Evolutionary conservation across 2,113 vertebrate species (phyloP).

Genomic region (Mesitornis unicolor): DNA sequence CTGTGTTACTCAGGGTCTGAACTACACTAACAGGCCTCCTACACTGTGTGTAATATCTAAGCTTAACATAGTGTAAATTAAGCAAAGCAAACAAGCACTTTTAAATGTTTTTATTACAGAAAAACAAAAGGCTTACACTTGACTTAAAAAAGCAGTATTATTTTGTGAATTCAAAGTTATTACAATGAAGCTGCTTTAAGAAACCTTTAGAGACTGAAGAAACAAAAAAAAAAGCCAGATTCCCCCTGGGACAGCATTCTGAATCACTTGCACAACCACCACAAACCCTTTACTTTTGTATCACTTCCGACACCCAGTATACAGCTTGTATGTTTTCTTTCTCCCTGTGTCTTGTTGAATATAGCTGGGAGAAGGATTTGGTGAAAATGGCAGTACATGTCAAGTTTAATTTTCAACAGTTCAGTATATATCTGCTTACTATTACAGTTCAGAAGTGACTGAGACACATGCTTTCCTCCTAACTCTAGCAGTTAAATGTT

Average conservation of each 20-base stretch:
- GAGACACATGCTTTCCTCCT: neutral
- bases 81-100: constrained; percentile 3
- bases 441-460: neutral
- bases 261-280: constrained; percentile 12
- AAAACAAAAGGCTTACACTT: constrained; percentile 69
- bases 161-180: constrained; percentile 45
- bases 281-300: neutral
- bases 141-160: constrained; percentile 49
- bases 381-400: constrained; percentile 4
- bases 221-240: constrained; percentile 34
- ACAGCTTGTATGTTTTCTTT: neutral
- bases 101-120: constrained; percentile 74
- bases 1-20: fast-evolving
- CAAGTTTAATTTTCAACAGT: neutral
- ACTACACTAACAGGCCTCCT: fast-evolving
- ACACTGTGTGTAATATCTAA: neutral
- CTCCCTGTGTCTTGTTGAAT: neutral
- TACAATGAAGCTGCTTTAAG: constrained; percentile 54
- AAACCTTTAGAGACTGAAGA: constrained; percentile 44
- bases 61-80: neutral
- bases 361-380: neutral
- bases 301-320: neutral
- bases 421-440: neutral
- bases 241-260: neutral
- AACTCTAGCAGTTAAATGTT: neutral